Evolutionary conservation across 92 coral and sea anemone genomes (phyloP).

Genomic region (Zoanthus gigantus): DNA sequence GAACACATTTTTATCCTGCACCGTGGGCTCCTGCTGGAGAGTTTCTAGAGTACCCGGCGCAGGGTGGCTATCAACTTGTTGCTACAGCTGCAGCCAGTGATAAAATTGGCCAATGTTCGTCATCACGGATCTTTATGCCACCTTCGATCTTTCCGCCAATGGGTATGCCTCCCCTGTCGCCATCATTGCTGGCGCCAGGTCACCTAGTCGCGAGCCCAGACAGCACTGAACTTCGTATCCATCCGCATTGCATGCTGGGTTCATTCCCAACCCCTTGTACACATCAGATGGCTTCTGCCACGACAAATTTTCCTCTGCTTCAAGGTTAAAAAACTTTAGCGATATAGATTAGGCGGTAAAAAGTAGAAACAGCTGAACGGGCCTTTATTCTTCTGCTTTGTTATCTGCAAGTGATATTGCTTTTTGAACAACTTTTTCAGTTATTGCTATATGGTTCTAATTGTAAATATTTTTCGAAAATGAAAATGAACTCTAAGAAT

Average conservation of each 20-base stretch:
- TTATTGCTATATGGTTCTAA: neutral
- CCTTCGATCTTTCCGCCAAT: constrained; percentile 81
- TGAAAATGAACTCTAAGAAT: neutral
- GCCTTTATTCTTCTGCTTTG: neutral
- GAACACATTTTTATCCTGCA: constrained; percentile 23
- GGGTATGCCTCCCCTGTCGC: constrained; percentile 76
- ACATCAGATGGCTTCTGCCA: constrained; percentile 63
- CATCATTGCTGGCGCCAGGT: constrained; percentile 69
- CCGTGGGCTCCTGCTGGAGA: constrained; percentile 30
- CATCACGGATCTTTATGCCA: constrained; percentile 96
- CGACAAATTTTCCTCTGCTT: constrained; percentile 28
- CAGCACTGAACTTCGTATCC: constrained; percentile 77
- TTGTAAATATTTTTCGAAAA: neutral
- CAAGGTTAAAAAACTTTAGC: constrained; percentile 5
- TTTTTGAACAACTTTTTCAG: neutral
- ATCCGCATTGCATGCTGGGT: constrained; percentile 89
- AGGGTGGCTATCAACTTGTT: constrained; percentile 53
- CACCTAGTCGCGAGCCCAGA: constrained; percentile 79
- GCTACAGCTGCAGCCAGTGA: constrained; percentile 35
- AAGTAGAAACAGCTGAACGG: neutral
- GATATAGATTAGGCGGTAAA: neutral
- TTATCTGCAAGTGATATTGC: constrained; percentile 4
- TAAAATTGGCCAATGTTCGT: constrained; percentile 61
- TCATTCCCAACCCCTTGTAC: constrained; percentile 69
- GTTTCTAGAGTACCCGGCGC: constrained; percentile 35